Evolutionary conservation across 2,888 invertebrate genomes (phyloP).

Genomic region (Teleiodes luculella): DNA sequence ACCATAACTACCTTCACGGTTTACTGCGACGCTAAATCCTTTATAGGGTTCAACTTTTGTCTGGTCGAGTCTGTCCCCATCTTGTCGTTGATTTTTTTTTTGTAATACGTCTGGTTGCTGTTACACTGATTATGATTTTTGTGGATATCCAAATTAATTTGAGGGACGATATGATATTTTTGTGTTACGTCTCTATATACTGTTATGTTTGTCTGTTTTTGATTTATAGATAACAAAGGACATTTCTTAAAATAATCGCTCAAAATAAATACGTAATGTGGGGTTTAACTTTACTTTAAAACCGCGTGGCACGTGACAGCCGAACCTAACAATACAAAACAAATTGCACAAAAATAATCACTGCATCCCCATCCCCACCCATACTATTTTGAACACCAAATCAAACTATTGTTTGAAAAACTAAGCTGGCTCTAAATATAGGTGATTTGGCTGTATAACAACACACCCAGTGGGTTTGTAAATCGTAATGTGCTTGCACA

Average conservation of each 20-base stretch:
- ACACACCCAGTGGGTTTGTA: slow-evolving; percentile 9
- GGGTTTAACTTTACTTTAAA: not conserved
- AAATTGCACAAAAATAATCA: slow-evolving; percentile 48
- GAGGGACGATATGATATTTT: slow-evolving; percentile 20
- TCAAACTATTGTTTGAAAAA: slow-evolving; percentile 43
- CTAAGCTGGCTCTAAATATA: slow-evolving; percentile 22
- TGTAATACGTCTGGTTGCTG: slow-evolving; percentile 64
- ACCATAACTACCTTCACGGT: slow-evolving; percentile 7
- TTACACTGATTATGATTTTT: slow-evolving; percentile 73
- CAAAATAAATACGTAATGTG: not conserved
- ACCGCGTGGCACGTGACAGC: slow-evolving; percentile 8
- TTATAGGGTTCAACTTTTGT: slow-evolving; percentile 29
- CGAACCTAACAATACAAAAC: slow-evolving; percentile 48
- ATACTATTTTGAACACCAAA: slow-evolving; percentile 43
- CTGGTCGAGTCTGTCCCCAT: slow-evolving; percentile 48
- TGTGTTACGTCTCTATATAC: not conserved
- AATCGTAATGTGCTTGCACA: slow-evolving; percentile 1
- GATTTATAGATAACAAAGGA: too few species aligned
- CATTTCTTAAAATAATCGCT: too few species aligned
- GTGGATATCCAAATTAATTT: slow-evolving; percentile 39
- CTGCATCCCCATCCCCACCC: slow-evolving; percentile 36
- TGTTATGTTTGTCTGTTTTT: too few species aligned
- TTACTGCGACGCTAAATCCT: not conserved
- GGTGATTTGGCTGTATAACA: slow-evolving; percentile 32
- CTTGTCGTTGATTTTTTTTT: slow-evolving; percentile 59